Evolutionary conservation across 2,888 invertebrate genomes (phyloP).

Genomic region (Caenorhabditis plicata): DNA sequence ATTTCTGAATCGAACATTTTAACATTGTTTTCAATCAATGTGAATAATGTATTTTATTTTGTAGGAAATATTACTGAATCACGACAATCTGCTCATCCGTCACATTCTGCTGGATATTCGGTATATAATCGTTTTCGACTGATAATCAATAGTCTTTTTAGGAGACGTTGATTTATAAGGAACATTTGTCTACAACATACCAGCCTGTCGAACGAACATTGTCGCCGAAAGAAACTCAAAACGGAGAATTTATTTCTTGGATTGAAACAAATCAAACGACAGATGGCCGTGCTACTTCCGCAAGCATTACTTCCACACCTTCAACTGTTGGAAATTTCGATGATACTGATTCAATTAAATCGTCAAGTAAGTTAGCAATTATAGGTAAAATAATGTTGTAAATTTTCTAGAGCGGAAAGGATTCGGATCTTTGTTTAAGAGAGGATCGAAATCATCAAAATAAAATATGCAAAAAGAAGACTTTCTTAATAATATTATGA

Average conservation of each 20-base stretch:
- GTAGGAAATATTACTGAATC: constrained; percentile 24
- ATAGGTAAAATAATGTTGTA: not conserved
- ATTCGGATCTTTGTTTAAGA: constrained; percentile 32
- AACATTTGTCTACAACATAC: constrained; percentile 30
- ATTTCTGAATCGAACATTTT: no score
- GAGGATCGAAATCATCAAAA: constrained; percentile 33
- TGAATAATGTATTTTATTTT: constrained; percentile 11
- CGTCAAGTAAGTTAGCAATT: constrained; percentile 12
- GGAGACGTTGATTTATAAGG: constrained; percentile 36
- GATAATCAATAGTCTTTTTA: no score
- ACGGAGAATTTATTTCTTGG: constrained; percentile 44
- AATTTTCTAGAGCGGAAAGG: constrained; percentile 32
- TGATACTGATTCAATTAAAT: constrained; percentile 38
- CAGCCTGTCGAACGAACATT: constrained; percentile 21
- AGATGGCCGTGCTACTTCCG: constrained; percentile 20
- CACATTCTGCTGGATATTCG: constrained; percentile 25
- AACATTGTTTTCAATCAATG: no score
- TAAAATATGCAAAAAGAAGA: constrained; percentile 2
- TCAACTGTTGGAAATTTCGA: constrained; percentile 17
- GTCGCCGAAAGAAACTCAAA: constrained; percentile 16
- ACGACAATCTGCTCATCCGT: constrained; percentile 15
- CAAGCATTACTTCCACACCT: constrained; percentile 18
- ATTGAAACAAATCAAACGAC: constrained; percentile 35
- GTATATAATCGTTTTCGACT: constrained; percentile 7
- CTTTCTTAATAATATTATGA: not conserved